A percentile compares a stretch with the other conserved stretches of the same genome.
Evolutionary conservation across 2,797 vertebrate species (phyloP).

Genomic region (Xiphorhynchus erythropygius): DNA sequence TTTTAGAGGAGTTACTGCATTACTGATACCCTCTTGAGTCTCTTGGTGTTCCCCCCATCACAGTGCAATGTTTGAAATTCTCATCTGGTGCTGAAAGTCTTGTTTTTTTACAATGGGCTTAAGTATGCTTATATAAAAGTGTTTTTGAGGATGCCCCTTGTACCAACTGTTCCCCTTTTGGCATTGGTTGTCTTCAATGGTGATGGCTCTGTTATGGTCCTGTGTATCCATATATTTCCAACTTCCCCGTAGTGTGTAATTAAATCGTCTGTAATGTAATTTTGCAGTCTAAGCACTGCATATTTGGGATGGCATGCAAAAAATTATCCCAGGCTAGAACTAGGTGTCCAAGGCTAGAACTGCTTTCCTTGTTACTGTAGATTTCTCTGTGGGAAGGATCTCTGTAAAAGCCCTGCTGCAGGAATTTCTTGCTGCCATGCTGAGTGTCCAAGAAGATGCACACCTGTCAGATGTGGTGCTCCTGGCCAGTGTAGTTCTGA

Average conservation of each 20-base stretch:
- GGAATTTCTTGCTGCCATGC: fast-evolving
- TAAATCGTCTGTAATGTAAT: background rate
- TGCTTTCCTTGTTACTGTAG: background rate
- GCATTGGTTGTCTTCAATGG: background rate
- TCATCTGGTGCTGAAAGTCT: background rate
- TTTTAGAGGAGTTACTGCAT: background rate
- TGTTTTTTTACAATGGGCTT: background rate
- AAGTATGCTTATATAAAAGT: background rate
- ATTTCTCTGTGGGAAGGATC: background rate
- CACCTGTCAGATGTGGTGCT: background rate
- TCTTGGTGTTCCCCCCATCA: background rate
- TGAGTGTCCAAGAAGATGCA: fast-evolving
- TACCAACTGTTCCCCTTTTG: background rate
- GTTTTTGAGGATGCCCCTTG: background rate
- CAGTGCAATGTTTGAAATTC: background rate
- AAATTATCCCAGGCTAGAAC: background rate
- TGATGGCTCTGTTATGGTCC: background rate
- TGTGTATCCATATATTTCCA: background rate
- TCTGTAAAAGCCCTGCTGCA: background rate
- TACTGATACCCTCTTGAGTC: background rate
- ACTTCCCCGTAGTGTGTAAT: background rate
- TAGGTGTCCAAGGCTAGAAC: background rate
- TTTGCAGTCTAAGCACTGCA: background rate
- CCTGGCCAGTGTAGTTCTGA: background rate
- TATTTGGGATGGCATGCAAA: background rate